Conservation (phyloP, 2,797 vertebrate species). For the Microcaecilia unicolor region DNA sequence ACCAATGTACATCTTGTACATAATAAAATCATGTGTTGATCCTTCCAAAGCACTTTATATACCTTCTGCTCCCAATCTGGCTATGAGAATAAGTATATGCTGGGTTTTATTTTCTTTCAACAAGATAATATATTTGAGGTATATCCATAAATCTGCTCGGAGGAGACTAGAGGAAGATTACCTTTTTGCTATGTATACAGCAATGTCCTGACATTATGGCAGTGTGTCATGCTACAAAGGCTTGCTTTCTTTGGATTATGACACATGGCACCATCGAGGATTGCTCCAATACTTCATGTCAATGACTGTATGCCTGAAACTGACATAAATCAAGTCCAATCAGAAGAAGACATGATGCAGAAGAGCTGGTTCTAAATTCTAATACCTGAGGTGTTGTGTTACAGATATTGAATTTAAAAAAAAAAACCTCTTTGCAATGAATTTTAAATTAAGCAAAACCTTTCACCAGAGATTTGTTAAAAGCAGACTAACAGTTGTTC, state of each 20-base stretch:
- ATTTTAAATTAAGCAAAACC: conserved; percentile 55
- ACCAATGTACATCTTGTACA: no score
- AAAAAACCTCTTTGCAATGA: conserved; percentile 51
- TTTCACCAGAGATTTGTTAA: conserved; percentile 67
- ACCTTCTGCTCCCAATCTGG: no score
- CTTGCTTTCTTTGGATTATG: conserved; percentile 11
- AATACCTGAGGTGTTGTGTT: conserved; percentile 45
- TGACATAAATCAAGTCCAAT: conserved; percentile 22
- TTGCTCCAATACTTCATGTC: conserved; percentile 9
- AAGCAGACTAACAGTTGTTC: conserved; percentile 59
- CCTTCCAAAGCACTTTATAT: no score
- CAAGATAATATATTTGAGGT: no score
- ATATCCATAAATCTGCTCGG: no score
- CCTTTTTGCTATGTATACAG: conserved; percentile 5
- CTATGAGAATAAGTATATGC: no score
- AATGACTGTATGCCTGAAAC: conserved; percentile 17
- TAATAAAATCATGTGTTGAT: no score
- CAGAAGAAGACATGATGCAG: conserved; percentile 11
- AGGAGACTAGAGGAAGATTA: conserved; percentile 12
- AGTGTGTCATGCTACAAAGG: conserved; percentile 2
- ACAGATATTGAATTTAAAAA: conserved; percentile 55
- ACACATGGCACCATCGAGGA: not conserved
- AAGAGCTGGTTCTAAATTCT: conserved; percentile 36
- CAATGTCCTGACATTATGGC: conserved; percentile 4
- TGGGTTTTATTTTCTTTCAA: no score